These are phyloP conservation scores for Hyaena hyaena DNA, from an alignment of 2,113 vertebrate species.

Conservation along the genomic window DNA sequence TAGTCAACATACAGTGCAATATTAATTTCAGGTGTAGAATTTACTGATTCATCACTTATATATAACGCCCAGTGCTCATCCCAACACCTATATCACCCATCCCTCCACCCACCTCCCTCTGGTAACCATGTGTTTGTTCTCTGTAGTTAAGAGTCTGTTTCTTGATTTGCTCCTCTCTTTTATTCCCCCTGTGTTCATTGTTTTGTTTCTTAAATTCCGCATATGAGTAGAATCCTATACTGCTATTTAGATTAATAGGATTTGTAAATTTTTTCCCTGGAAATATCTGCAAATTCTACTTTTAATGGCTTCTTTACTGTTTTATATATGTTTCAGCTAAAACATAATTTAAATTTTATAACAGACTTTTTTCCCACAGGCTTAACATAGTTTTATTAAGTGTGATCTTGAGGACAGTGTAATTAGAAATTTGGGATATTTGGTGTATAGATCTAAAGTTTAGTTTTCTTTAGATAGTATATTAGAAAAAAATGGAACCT, in stretches of 20 bases:
- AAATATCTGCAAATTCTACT: constrained; percentile 18
- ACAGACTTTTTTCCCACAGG: background rate
- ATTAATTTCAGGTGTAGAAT: background rate
- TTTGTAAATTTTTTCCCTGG: background rate
- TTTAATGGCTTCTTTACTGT: constrained; percentile 25
- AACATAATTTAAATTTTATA: constrained; percentile 30
- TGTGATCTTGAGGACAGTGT: constrained; percentile 18
- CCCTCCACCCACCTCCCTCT: background rate
- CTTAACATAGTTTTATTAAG: constrained; percentile 18
- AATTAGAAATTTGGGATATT: constrained; percentile 10
- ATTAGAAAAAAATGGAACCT: background rate
- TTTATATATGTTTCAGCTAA: constrained; percentile 50
- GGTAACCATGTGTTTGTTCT: background rate
- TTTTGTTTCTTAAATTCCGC: background rate
- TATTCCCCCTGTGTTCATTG: background rate
- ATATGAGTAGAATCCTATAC: background rate
- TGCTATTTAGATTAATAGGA: background rate
- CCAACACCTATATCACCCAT: background rate
- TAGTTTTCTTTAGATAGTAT: constrained; percentile 40
- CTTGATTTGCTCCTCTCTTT: background rate
- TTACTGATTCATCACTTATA: background rate
- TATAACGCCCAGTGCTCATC: background rate
- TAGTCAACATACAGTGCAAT: background rate
- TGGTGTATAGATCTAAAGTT: background rate
- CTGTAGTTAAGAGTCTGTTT: background rate